These are phyloP conservation scores for Anneissia japonica DNA, from an alignment of 35 echinoderm and acorn worm genomes.

Conservation along the genomic window DNA sequence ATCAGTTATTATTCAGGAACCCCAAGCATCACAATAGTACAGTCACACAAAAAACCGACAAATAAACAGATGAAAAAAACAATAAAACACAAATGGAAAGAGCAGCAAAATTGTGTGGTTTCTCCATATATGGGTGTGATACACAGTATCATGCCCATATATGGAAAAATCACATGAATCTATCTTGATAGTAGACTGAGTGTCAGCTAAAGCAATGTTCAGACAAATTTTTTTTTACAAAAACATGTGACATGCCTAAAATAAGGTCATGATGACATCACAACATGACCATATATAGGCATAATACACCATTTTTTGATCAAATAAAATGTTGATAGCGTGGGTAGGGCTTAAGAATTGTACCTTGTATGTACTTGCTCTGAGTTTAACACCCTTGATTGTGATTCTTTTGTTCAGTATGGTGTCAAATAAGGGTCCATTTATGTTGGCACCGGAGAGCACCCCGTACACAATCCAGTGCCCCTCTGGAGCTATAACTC, in stretches of 20 bases:
- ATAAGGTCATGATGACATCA: neutral
- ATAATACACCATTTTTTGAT: neutral
- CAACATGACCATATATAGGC: neutral
- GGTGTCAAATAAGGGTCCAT: constrained; percentile 51
- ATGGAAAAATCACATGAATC: no score
- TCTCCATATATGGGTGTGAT: no score
- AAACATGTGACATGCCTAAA: neutral
- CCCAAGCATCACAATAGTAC: no score
- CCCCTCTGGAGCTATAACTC: constrained; percentile 64
- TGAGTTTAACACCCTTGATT: constrained; percentile 47
- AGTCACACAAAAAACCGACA: no score
- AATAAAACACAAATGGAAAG: no score
- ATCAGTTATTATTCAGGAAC: no score
- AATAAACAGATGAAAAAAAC: no score
- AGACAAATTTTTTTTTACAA: neutral
- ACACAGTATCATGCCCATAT: no score
- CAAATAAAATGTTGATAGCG: neutral
- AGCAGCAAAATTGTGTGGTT: no score
- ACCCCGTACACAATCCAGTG: constrained; percentile 82
- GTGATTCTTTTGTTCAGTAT: constrained; percentile 64
- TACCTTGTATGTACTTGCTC: constrained; percentile 72
- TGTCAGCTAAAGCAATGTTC: neutral
- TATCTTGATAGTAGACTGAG: neutral
- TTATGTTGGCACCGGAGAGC: constrained; percentile 61
- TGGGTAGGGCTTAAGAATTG: no score